Conservation (phyloP, 2,113 vertebrate genomes). For the Oostethus manadensis region DNA sequence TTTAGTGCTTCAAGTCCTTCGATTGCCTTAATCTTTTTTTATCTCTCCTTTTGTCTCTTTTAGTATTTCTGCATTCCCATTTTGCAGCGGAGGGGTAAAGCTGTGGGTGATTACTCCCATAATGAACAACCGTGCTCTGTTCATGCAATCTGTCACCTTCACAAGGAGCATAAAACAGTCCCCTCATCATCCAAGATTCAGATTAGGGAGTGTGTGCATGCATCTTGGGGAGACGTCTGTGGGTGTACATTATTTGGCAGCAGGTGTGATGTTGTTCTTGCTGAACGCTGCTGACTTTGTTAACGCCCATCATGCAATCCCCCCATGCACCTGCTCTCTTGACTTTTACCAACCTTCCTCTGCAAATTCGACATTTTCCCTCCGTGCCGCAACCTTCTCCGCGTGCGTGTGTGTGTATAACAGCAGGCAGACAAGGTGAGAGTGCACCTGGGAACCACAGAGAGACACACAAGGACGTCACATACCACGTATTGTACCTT, state of each 20-base stretch:
- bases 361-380: constrained; percentile 5
- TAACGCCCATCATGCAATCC: constrained; percentile 19
- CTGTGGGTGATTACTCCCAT: constrained; percentile 65
- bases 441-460: constrained; percentile 38
- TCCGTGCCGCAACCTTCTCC: neutral
- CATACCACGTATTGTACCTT: constrained; percentile 5
- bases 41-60: neutral
- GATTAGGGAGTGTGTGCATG: neutral
- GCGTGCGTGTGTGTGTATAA: constrained; percentile 8
- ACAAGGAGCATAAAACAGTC: constrained; percentile 41
- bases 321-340: constrained; percentile 6
- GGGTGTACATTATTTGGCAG: neutral
- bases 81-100: constrained; percentile 19
- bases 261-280: constrained; percentile 11
- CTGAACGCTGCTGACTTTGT: constrained; percentile 28
- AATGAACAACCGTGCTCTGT: constrained; percentile 62
- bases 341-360: constrained; percentile 6
- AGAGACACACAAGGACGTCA: constrained; percentile 32
- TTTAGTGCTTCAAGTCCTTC: constrained; percentile 1
- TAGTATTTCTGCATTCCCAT: too few relatives aligned
- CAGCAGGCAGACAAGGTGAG: constrained; percentile 47
- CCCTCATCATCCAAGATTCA: constrained; percentile 32
- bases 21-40: neutral
- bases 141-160: constrained; percentile 44
- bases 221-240: neutral